Evolutionary conservation across 2,797 vertebrate species (phyloP).

Genomic region (Rhynchonycteris naso): DNA sequence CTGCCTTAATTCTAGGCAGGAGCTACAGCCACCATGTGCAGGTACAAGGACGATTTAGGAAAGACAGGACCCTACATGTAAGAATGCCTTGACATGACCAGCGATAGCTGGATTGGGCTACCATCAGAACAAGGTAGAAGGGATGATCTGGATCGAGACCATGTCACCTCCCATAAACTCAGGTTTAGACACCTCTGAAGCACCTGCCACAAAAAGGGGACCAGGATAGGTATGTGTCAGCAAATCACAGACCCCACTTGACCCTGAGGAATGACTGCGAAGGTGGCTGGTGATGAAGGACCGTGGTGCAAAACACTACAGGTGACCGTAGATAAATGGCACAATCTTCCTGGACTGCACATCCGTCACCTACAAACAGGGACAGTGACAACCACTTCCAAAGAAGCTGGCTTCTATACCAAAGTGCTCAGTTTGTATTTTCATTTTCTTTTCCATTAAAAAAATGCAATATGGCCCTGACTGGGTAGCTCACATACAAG

Average conservation of each 20-base stretch:
- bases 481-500: too few relatives aligned
- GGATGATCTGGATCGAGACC: not conserved
- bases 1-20: not conserved
- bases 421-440: not conserved
- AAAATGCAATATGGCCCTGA: too few relatives aligned
- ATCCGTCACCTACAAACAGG: not conserved
- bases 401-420: not conserved
- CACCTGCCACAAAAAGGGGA: not conserved
- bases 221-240: not conserved
- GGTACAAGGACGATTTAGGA: not conserved
- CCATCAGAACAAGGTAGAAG: not conserved
- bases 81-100: not conserved
- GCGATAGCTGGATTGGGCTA: not conserved
- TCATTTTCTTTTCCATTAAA: not conserved
- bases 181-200: not conserved
- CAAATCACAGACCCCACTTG: not conserved
- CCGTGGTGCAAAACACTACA: accelerated
- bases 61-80: not conserved
- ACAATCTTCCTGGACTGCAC: not conserved
- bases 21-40: not conserved
- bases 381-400: not conserved
- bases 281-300: accelerated
- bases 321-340: accelerated
- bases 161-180: not conserved
- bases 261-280: not conserved